Base-by-base conservation (phyloP, 2,888 invertebrate genomes). In the Drosophila cracens region DNA sequence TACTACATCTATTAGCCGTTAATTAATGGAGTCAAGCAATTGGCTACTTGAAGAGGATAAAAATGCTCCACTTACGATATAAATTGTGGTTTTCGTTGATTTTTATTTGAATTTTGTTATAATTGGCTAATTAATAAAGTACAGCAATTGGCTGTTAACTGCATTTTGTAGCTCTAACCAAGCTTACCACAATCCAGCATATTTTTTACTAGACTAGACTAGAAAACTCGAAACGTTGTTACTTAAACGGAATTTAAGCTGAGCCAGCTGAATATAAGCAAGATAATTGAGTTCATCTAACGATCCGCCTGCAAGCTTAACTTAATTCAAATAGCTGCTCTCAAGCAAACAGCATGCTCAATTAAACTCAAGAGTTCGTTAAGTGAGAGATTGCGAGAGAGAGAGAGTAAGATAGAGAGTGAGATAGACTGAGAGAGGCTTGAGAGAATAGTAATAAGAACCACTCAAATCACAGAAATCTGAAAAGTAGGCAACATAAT, bases 401-500 rank as follows among this genome's bases (percentile, higher is more conserved):
- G 33, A 21, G 52, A 16, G 16, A 33, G n/a, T 16, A 36, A 36
- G 16, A 48, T 4, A 13, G 13, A 21, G 3, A 21, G 31, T 33
- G 21, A 16, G 1, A 18, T 1, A 54, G 3, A n/a, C 27, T 6
- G 18, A 40, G 13, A 18, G 49, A 29, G 10, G 4, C 1, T 29
- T 40, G 16, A 21, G 10, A 40, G 40, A 57, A 40, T 31, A 40
- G 5, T 29, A 10, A 27, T 29, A 40, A 40, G n/a, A n/a, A 25
- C 16, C 11, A 57, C 43, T 57, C 21, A 43, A 57, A 31, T 8
- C 46, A 29, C 4, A n/a, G 8, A 33, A 58, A 33, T 18, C 31
- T 27, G n/a, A 27, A 38, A 38, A 59, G 51, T 43, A 46, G 29
- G 46, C 54, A 63, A 34, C 34, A 21, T 29, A 46, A 56, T 53